Conservation (phyloP, 2,797 vertebrate genomes). For the Sarcophilus harrisii region DNA sequence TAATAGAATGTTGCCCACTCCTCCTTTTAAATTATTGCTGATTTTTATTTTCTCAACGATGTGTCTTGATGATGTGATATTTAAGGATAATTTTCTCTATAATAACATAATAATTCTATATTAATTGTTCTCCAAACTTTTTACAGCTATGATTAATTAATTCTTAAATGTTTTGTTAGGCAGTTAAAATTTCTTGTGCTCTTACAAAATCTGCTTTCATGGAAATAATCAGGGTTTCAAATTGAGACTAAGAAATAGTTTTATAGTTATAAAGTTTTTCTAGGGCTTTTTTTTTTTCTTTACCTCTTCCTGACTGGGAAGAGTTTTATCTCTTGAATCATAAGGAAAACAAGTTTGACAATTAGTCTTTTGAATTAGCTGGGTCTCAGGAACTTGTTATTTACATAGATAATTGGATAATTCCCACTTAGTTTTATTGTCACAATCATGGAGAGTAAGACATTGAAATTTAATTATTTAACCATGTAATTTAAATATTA, state of each 20-base stretch:
- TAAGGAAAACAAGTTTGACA: slow-evolving; percentile 11
- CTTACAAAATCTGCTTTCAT: slow-evolving; percentile 37
- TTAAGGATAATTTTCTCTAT: neutral
- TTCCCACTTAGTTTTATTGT: slow-evolving; percentile 31
- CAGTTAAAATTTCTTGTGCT: slow-evolving; percentile 7
- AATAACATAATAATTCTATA: neutral
- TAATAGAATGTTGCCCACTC: neutral
- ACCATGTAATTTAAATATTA: neutral
- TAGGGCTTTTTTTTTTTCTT: neutral
- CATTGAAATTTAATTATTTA: slow-evolving; percentile 2
- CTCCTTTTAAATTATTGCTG: neutral
- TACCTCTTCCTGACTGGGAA: neutral
- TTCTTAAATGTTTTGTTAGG: neutral
- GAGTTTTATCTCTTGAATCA: neutral
- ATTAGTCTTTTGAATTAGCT: slow-evolving; percentile 1
- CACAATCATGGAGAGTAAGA: neutral
- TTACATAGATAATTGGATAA: neutral
- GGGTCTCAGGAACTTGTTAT: slow-evolving; percentile 5
- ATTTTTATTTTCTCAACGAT: neutral
- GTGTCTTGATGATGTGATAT: neutral
- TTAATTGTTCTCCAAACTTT: neutral
- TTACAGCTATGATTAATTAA: neutral
- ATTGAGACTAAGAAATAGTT: neutral
- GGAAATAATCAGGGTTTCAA: slow-evolving; percentile 38
- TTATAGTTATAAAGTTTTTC: neutral